phyloP scores from a whole-genome alignment of 2,888 invertebrate species.

The Quadroppia sp. region DNA sequence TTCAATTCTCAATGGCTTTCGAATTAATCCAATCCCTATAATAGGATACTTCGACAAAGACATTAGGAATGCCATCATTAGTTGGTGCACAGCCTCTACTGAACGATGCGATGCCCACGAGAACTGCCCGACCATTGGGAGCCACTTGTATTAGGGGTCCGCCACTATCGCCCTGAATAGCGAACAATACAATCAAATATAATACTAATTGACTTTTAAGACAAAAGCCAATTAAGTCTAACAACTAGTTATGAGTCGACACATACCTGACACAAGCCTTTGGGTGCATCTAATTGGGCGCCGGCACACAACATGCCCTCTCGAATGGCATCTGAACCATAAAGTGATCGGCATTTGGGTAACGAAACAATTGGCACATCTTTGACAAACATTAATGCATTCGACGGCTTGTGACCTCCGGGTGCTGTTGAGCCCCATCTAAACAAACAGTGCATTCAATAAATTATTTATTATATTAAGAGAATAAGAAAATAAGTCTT shows the following conservation, averaged over 20 bases:
- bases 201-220: background rate
- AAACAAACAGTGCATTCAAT: background rate
- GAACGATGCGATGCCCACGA: background rate
- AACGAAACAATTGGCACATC: slow-evolving; percentile 24
- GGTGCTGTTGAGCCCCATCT: slow-evolving; percentile 13
- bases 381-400: background rate
- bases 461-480: background rate
- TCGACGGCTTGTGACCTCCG: background rate
- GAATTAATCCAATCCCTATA: background rate
- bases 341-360: slow-evolving; percentile 20
- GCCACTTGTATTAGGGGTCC: background rate
- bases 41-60: background rate
- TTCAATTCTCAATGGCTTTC: background rate
- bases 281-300: background rate
- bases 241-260: background rate
- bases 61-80: slow-evolving; percentile 1
- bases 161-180: slow-evolving; percentile 3
- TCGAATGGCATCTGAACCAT: background rate
- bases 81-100: background rate
- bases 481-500: background rate
- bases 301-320: slow-evolving; percentile 16
- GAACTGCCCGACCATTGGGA: background rate
- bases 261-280: slow-evolving; percentile 9
- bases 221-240: background rate
- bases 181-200: background rate